Conservation (phyloP, 2,797 vertebrate species). For the Hypotaenidia okinawae region DNA sequence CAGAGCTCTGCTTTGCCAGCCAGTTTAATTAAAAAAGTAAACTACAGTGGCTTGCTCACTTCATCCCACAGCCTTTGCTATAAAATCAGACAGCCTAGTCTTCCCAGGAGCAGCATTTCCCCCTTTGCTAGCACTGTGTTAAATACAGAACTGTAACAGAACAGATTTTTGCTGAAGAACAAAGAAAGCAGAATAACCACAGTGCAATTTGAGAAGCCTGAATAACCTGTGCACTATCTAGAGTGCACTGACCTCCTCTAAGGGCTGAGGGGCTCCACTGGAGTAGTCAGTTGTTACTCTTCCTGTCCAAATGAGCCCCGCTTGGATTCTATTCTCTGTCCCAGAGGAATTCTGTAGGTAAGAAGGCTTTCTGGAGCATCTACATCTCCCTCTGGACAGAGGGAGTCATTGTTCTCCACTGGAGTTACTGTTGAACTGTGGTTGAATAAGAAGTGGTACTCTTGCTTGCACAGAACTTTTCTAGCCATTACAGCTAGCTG, state of each 20-base stretch:
- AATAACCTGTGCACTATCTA: background rate
- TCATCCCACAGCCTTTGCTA: background rate
- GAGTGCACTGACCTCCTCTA: background rate
- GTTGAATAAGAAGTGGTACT: background rate
- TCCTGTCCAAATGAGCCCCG: background rate
- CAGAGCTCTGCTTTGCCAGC: background rate
- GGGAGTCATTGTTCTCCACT: background rate
- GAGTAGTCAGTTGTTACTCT: background rate
- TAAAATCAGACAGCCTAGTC: background rate
- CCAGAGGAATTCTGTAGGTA: background rate
- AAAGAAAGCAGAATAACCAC: background rate
- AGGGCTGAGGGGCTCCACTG: background rate
- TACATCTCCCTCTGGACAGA: background rate
- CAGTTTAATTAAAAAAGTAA: slow-evolving; percentile 49
- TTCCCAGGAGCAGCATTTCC: background rate
- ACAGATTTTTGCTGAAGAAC: background rate
- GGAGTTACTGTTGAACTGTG: background rate
- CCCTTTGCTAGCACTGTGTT: background rate
- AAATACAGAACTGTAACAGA: background rate
- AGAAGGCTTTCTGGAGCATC: background rate
- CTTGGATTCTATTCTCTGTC: background rate
- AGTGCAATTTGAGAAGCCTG: background rate
- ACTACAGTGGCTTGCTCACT: background rate
- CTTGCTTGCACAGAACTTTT: background rate
- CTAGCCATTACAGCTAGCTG: background rate